phyloP scores from a whole-genome alignment of 2,888 invertebrate species.

The Minunthozetes semirufus region DNA sequence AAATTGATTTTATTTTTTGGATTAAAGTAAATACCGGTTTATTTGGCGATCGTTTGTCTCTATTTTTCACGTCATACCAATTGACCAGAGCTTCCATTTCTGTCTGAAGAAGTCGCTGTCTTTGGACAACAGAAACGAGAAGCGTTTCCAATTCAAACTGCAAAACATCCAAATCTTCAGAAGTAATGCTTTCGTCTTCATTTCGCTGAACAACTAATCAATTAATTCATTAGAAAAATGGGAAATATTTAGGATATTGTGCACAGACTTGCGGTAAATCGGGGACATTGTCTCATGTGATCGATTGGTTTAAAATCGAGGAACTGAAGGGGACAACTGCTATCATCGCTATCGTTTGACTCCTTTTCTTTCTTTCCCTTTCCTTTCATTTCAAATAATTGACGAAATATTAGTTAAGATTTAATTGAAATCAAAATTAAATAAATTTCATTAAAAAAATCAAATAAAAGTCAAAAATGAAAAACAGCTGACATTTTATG shows the following conservation, averaged over 20 bases:
- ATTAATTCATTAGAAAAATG: background rate
- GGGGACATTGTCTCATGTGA: slow-evolving; percentile 47
- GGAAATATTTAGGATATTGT: background rate
- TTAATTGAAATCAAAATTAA: background rate
- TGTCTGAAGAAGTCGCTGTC: slow-evolving; percentile 64
- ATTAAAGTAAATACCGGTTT: slow-evolving; percentile 14
- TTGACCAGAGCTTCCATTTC: slow-evolving; percentile 47
- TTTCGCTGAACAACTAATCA: slow-evolving; percentile 48
- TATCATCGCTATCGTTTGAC: slow-evolving; percentile 44
- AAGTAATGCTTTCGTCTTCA: slow-evolving; percentile 67
- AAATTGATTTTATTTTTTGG: background rate
- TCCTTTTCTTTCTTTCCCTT: slow-evolving; percentile 43
- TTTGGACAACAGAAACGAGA: slow-evolving; percentile 70
- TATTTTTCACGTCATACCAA: slow-evolving; percentile 50
- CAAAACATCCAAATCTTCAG: slow-evolving; percentile 79
- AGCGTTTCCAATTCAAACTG: slow-evolving; percentile 80
- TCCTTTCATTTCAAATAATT: slow-evolving; percentile 38
- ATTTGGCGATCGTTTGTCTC: slow-evolving; percentile 25
- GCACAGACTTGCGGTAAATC: slow-evolving; percentile 45
- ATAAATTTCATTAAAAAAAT: background rate
- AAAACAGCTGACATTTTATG: slow-evolving; percentile 29
- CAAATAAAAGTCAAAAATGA: background rate
- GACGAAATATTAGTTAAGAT: background rate
- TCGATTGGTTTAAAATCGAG: slow-evolving; percentile 50
- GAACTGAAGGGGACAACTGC: slow-evolving; percentile 48